Evolutionary conservation across 30 jellyfish, hydroid and myxozoan genomes (phyloP), one percentile per base, ranked within the genome.

Genomic region (Aurelia sp.): DNA sequence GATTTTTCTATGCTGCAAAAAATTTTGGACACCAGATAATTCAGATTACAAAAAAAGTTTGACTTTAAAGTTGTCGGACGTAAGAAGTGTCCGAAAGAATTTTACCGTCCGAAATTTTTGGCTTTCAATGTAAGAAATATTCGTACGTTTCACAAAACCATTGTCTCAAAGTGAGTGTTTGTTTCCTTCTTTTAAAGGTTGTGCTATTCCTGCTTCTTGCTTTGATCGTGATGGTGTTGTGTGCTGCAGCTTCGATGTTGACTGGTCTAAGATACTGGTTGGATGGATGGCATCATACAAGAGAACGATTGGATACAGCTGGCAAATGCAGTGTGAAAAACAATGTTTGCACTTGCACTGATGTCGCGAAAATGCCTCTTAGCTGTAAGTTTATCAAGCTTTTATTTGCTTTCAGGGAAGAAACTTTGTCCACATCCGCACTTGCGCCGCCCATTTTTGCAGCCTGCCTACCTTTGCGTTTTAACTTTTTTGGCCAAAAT

Each of bases 241-340:
- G 97, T 59, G 94, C 95, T 41, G 83, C 91, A 11, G 92, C 91
- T 9, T 63, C 97, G 16, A 22, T 82, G 40, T 10, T 90, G 85
- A 61, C 95, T 22, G 97, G 97, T 13, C 50, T 90, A 11, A 70
- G 92, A 31, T 90, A 82, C 66, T 90, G 97, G 97, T 27, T 76
- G 85, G 97, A 90, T 68, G 91, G 91, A 16, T 90, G 97, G 97
- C 77, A 67, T 50, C 47, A 79, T 15, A 66, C 95, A 2, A 57
- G 87, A 31, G 85, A 71, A 66, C 55, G 68, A 19, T 72, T 82
- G 15, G 97, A 90, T 61, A 62, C 66, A 13, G 87, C 59, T 11
- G 82, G 84, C 58, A 62, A 71, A 47, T 90, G 97, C 91, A 40
- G 87, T 19, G 85, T 47, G 18, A 59, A 13, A 48, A 81, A 51